Conservation (phyloP, 2,797 vertebrate species). For the Malacoraja senta region DNA sequence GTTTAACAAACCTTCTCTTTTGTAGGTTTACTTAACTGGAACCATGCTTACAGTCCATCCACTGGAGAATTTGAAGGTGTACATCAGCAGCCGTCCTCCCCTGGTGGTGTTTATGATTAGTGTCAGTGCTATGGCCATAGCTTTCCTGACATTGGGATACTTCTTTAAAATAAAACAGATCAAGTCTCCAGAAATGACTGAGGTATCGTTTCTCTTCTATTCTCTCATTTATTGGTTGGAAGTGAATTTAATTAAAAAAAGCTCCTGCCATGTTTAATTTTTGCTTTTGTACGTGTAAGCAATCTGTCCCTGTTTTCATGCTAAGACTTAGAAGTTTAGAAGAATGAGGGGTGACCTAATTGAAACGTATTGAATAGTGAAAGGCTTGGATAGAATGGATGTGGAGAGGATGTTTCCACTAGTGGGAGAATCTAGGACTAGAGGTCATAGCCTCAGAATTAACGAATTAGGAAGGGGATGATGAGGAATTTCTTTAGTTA, state of each 20-base stretch:
- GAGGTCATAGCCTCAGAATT: too few relatives aligned
- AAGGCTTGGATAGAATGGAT: too few relatives aligned
- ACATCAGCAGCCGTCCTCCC: constrained; percentile 86
- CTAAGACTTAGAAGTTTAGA: background rate
- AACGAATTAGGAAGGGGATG: too few relatives aligned
- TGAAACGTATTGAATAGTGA: too few relatives aligned
- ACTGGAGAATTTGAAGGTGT: constrained; percentile 90
- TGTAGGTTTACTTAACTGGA: constrained; percentile 71
- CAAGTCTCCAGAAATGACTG: constrained; percentile 88
- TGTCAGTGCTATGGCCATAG: constrained; percentile 92
- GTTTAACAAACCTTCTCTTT: background rate
- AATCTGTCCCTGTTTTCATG: background rate
- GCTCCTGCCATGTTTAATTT: background rate
- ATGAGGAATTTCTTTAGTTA: too few relatives aligned
- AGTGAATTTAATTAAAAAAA: background rate
- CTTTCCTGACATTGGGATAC: constrained; percentile 93
- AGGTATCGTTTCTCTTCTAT: constrained; percentile 59
- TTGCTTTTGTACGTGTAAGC: background rate
- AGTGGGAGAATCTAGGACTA: too few relatives aligned
- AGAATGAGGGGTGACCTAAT: too few relatives aligned
- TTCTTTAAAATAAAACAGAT: constrained; percentile 99
- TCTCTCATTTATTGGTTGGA: background rate
- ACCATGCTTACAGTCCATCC: constrained; percentile 73
- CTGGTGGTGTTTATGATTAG: constrained; percentile 98
- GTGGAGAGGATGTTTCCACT: too few relatives aligned